These are phyloP conservation scores for Eubasilissa splendida DNA, from an alignment of 2,888 invertebrate species.

Conservation along the genomic window DNA sequence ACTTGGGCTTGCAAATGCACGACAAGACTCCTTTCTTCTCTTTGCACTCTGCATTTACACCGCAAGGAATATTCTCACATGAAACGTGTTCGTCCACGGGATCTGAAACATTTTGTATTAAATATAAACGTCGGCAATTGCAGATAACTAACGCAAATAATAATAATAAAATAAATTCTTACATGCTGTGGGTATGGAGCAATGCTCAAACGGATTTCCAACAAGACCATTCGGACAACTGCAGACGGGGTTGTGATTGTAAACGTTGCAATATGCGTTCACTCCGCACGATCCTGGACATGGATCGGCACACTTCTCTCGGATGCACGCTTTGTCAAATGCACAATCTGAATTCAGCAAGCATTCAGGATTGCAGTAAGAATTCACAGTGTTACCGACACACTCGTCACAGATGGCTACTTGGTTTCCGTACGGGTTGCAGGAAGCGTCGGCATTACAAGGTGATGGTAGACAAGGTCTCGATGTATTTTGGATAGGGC, in stretches of 20 bases:
- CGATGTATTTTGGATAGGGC: conserved; percentile 75
- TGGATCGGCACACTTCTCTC: conserved; percentile 83
- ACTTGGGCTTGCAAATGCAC: conserved; percentile 82
- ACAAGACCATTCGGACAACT: conserved; percentile 77
- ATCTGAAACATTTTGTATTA: conserved; percentile 63
- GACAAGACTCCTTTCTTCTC: conserved; percentile 77
- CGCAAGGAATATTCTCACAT: conserved; percentile 82
- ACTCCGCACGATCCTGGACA: conserved; percentile 86
- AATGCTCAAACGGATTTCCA: conserved; percentile 87
- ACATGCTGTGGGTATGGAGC: conserved; percentile 74
- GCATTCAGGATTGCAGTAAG: conserved; percentile 88
- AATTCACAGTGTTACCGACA: conserved; percentile 78
- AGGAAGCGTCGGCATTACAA: conserved; percentile 79
- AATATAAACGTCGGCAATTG: background rate
- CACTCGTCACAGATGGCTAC: conserved; percentile 88
- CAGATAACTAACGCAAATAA: background rate
- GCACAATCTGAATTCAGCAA: conserved; percentile 85
- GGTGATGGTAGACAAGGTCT: conserved; percentile 86
- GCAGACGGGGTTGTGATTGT: conserved; percentile 82
- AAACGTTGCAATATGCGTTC: conserved; percentile 80
- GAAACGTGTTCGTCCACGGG: conserved; percentile 67
- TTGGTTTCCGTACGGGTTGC: conserved; percentile 81
- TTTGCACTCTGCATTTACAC: conserved; percentile 81
- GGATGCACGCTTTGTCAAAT: conserved; percentile 83
- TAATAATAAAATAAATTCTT: conserved; percentile 62